These are phyloP conservation scores for Enteromius treurensis DNA, from an alignment of 2,797 vertebrate genomes.

Conservation along the genomic window DNA sequence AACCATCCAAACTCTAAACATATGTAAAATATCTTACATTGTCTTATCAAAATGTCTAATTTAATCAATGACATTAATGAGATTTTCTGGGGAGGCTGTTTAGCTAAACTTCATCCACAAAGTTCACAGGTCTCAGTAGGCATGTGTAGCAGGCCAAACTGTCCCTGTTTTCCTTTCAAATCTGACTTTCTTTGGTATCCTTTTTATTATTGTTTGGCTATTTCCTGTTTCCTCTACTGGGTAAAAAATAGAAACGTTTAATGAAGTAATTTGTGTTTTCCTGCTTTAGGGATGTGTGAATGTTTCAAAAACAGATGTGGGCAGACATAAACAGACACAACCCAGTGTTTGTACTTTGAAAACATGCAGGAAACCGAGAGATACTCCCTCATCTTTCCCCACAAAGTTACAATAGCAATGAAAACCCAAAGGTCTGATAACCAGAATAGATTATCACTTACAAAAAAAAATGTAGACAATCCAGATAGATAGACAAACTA, in stretches of 20 bases:
- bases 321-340: background rate
- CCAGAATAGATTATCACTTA: background rate
- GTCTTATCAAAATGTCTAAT: background rate
- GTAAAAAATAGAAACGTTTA: conserved; percentile 9
- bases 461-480: background rate
- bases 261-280: background rate
- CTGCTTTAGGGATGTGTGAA: background rate
- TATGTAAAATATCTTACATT: background rate
- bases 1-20: background rate
- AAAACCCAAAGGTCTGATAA: background rate
- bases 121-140: background rate
- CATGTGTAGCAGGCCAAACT: background rate
- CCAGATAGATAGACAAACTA: background rate
- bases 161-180: background rate
- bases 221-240: conserved; percentile 20
- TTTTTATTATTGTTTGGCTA: background rate
- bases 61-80: background rate
- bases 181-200: background rate
- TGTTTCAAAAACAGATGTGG: background rate
- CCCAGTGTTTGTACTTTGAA: background rate
- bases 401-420: background rate
- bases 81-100: background rate
- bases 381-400: background rate
- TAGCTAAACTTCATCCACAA: background rate
- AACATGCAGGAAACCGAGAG: background rate